Evolutionary conservation across 2,113 vertebrate genomes (phyloP).

Genomic region (Antechinus stuartii): DNA sequence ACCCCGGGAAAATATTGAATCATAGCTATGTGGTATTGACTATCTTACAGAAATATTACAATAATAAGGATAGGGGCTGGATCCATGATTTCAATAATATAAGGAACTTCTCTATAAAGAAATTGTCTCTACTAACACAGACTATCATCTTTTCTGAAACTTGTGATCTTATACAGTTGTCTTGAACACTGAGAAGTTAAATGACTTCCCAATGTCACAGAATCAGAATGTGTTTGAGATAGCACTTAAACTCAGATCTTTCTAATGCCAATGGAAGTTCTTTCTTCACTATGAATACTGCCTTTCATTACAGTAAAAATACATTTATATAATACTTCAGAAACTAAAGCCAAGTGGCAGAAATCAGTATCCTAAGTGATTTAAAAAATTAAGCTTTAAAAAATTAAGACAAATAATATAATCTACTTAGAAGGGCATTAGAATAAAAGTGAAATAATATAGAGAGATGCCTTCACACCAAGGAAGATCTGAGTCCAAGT

Average conservation of each 20-base stretch:
- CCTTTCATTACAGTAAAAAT: too few species aligned
- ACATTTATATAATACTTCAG: neutral
- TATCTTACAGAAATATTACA: neutral
- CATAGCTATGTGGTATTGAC: neutral
- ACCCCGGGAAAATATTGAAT: too few species aligned
- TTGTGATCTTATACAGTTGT: neutral
- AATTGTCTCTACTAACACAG: neutral
- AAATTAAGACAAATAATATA: neutral
- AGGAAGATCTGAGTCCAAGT: neutral
- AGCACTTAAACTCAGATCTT: neutral
- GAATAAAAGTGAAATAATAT: neutral
- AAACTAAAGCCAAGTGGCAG: neutral
- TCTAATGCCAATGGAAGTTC: neutral
- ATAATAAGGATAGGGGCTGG: neutral
- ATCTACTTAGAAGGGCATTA: neutral
- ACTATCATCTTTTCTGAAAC: neutral
- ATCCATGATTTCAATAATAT: neutral
- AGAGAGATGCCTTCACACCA: neutral
- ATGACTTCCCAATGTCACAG: neutral
- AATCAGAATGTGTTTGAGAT: neutral
- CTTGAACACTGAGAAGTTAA: neutral
- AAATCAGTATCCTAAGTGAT: neutral
- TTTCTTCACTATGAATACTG: too few species aligned
- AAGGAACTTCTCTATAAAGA: neutral
- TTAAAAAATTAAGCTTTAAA: neutral